A percentile compares a stretch with the other conserved stretches of the same genome.
phyloP scores from a whole-genome alignment of 2,888 invertebrate species.

The Drosophila cognata region DNA sequence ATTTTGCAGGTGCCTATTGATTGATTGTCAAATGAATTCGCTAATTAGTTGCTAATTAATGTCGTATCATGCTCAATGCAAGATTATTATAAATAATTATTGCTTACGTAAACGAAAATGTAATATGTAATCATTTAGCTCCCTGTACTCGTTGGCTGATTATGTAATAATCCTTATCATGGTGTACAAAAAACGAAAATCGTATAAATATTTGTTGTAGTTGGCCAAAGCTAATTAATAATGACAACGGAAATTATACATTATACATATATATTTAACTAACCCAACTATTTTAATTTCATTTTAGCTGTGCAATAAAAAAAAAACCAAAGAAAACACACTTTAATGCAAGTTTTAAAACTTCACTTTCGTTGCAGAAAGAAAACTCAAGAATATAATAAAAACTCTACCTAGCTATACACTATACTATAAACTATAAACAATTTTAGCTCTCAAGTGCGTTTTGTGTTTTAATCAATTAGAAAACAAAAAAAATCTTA shows the following conservation, averaged over 20 bases:
- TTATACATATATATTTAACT: slow-evolving; percentile 26
- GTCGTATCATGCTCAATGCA: slow-evolving; percentile 50
- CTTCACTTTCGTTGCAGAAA: slow-evolving; percentile 66
- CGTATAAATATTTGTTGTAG: slow-evolving; percentile 36
- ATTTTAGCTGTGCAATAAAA: slow-evolving; percentile 56
- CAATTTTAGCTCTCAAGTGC: slow-evolving; percentile 16
- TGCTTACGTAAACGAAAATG: slow-evolving; percentile 62
- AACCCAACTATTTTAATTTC: slow-evolving; percentile 54
- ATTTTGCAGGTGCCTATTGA: slow-evolving; percentile 82
- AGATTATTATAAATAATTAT: slow-evolving; percentile 66
- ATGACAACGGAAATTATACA: slow-evolving; percentile 10
- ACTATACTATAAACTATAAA: slow-evolving; percentile 17
- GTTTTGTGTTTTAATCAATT: slow-evolving; percentile 39
- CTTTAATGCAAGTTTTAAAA: slow-evolving; percentile 43
- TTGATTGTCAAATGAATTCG: slow-evolving; percentile 11
- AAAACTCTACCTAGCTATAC: slow-evolving; percentile 29
- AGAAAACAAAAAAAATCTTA: slow-evolving; percentile 25
- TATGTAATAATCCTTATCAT: slow-evolving; percentile 65
- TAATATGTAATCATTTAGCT: slow-evolving; percentile 62
- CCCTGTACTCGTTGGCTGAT: slow-evolving; percentile 64
- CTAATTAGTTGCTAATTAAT: slow-evolving; percentile 45
- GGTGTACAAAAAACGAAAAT: slow-evolving; percentile 35
- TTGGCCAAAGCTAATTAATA: slow-evolving; percentile 24
- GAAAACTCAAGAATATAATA: slow-evolving; percentile 31
- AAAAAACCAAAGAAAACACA: slow-evolving; percentile 17